Evolutionary conservation across 1,140 invertebrate species (phyloP).

Genomic region (Sesamia nonagrioides): DNA sequence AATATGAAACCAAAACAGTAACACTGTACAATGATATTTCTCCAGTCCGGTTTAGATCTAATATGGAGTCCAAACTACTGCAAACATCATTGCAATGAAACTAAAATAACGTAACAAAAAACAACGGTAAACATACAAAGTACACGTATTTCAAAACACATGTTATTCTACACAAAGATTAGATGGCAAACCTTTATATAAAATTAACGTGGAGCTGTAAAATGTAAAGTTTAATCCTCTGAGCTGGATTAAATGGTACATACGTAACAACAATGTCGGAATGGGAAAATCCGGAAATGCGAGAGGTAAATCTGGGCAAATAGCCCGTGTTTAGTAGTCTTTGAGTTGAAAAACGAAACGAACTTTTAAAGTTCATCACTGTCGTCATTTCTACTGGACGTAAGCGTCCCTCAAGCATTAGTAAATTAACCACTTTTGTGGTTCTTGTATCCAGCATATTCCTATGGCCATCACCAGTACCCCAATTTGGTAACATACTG

Average conservation of each 20-base stretch:
- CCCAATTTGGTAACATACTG: too few relatives aligned
- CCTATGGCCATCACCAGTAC: too few relatives aligned
- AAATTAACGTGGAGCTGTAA: constrained; percentile 27
- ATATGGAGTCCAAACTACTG: too few relatives aligned
- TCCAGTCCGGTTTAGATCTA: too few relatives aligned
- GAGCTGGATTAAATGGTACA: constrained; percentile 38
- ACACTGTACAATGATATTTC: too few relatives aligned
- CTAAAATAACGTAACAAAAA: not conserved
- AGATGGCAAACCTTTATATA: constrained; percentile 31
- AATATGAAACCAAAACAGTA: too few relatives aligned
- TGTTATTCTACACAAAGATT: constrained; percentile 21
- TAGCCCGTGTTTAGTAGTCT: not conserved
- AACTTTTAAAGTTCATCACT: too few relatives aligned
- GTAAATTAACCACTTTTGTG: too few relatives aligned
- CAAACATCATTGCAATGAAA: not conserved
- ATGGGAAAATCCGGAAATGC: constrained; percentile 28
- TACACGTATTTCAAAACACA: constrained; percentile 1
- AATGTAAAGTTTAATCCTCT: constrained; percentile 41
- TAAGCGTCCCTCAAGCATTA: too few relatives aligned
- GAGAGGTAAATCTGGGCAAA: constrained; percentile 22
- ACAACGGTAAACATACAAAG: not conserved
- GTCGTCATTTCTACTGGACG: too few relatives aligned
- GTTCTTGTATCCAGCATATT: too few relatives aligned
- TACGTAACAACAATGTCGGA: constrained; percentile 36
- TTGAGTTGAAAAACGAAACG: too few relatives aligned